phyloP scores from a whole-genome alignment of 2,888 invertebrate species.

The Hypomecis atomaria region DNA sequence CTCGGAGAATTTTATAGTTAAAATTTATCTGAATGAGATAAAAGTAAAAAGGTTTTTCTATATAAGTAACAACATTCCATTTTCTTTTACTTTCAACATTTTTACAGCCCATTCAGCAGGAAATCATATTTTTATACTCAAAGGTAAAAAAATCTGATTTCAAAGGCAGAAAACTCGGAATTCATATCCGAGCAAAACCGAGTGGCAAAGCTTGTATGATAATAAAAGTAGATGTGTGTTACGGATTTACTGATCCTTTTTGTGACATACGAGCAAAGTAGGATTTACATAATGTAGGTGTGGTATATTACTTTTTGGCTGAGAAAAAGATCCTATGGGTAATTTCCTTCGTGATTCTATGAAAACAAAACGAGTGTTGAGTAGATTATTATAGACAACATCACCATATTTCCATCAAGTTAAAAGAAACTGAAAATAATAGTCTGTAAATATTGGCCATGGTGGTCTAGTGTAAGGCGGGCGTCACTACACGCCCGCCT shows the following conservation, averaged over 20 bases:
- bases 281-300: conserved; percentile 9
- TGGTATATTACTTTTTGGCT: conserved; percentile 8
- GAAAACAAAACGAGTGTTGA: neutral
- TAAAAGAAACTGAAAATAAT: no score
- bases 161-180: conserved; percentile 11
- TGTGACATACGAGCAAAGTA: conserved; percentile 18
- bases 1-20: no score
- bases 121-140: conserved; percentile 28
- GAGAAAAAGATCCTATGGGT: neutral
- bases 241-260: conserved; percentile 32
- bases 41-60: no score
- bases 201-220: conserved; percentile 34
- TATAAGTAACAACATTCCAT: neutral
- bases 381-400: no score
- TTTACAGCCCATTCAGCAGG: conserved; percentile 24
- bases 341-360: conserved; percentile 2
- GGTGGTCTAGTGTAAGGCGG: no score
- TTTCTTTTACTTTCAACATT: conserved; percentile 21
- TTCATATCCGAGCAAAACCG: conserved; percentile 32
- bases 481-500: no score
- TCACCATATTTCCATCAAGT: no score
- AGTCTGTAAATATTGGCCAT: no score
- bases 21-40: no score
- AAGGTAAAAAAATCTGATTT: conserved; percentile 13
- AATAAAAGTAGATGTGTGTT: conserved; percentile 37